Evolutionary conservation across 2,888 invertebrate genomes (phyloP).

Genomic region (Xestia sexstrigata): DNA sequence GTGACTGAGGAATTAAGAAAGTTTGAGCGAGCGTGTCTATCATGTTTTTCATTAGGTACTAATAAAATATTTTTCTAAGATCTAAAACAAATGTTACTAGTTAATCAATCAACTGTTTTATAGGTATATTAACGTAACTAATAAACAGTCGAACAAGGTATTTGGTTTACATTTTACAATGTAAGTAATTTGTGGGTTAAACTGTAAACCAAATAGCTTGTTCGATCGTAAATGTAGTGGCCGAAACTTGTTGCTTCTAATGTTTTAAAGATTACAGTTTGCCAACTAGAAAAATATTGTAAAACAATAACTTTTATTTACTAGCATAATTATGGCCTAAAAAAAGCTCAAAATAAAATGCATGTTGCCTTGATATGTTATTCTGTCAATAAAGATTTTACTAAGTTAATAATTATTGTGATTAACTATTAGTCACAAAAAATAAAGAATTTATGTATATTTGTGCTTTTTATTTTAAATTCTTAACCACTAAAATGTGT

Average conservation of each 20-base stretch:
- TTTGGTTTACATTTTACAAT: no score
- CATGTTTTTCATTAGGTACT: constrained; percentile 28
- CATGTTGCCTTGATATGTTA: constrained; percentile 72
- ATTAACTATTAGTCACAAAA: constrained; percentile 66
- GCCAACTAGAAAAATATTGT: constrained; percentile 25
- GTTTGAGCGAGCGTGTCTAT: constrained; percentile 12
- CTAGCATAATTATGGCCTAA: constrained; percentile 38
- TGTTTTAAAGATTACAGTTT: constrained; percentile 17
- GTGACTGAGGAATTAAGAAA: constrained; percentile 24
- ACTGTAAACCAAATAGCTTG: no score
- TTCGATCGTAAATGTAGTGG: no score
- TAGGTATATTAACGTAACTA: constrained; percentile 11
- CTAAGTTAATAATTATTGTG: constrained; percentile 67
- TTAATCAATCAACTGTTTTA: constrained; percentile 32
- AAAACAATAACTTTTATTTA: constrained; percentile 30
- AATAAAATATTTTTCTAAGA: constrained; percentile 20
- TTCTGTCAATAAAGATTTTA: constrained; percentile 73
- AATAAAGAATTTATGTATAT: constrained; percentile 64
- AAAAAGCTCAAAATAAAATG: constrained; percentile 55
- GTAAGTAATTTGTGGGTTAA: no score
- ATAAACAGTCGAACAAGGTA: no score
- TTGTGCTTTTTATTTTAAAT: constrained; percentile 46
- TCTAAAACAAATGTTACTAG: constrained; percentile 39
- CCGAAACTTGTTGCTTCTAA: constrained; percentile 48
- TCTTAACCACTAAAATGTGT: neutral